Conservation (phyloP, 1,140 invertebrate genomes). For the Thaumatotibia leucotreta region DNA sequence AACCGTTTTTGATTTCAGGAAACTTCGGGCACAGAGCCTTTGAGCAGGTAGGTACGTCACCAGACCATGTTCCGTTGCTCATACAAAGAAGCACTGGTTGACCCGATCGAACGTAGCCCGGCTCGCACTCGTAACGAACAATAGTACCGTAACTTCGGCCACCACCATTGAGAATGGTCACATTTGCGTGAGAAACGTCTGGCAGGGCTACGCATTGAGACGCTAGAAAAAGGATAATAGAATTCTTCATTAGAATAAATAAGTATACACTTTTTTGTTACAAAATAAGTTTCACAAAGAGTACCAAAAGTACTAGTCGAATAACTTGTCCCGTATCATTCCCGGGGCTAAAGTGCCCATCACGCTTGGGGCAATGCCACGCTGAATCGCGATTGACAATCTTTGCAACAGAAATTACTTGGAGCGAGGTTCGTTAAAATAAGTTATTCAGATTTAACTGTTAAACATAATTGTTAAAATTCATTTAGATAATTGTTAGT, state of each 20-base stretch:
- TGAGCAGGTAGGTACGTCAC: constrained; percentile 91
- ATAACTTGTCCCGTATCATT: no score
- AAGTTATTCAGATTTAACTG: no score
- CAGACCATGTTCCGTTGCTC: constrained; percentile 98
- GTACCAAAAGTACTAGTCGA: no score
- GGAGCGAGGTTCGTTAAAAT: no score
- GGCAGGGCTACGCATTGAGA: constrained; percentile 94
- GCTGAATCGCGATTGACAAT: no score
- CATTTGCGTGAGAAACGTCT: constrained; percentile 91
- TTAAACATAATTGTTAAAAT: no score
- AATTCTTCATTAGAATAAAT: constrained; percentile 6
- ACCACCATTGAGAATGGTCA: constrained; percentile 93
- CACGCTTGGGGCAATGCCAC: no score
- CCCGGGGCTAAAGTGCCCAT: no score
- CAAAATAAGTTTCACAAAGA: no score
- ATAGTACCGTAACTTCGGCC: constrained; percentile 97
- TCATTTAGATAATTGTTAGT: no score
- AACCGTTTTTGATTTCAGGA: constrained; percentile 90
- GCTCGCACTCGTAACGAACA: constrained; percentile 94
- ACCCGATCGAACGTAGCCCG: constrained; percentile 92
- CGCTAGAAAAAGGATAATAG: constrained; percentile 77
- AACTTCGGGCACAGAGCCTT: constrained; percentile 89
- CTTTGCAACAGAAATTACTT: no score
- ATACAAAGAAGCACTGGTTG: constrained; percentile 95
- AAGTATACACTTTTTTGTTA: constrained; percentile 5